Evolutionary conservation across 2,113 vertebrate species (phyloP).

Genomic region (Aptenodytes forsteri): DNA sequence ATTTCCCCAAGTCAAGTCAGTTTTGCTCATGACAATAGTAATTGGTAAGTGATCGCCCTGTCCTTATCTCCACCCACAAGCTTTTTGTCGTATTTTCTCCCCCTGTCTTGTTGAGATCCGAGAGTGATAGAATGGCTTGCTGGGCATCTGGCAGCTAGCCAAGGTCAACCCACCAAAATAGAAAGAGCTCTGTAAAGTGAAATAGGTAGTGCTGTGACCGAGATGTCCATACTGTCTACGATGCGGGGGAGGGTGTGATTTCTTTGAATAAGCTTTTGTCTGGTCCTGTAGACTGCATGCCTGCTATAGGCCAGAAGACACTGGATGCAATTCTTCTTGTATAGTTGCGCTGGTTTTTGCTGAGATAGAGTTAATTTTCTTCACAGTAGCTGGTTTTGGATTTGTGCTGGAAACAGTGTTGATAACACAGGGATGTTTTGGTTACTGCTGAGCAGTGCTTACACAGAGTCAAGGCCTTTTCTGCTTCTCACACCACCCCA

Average conservation of each 20-base stretch:
- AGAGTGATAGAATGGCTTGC: neutral
- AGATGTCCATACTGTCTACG: neutral
- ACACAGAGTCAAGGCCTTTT: neutral
- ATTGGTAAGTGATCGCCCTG: neutral
- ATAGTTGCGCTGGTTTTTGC: neutral
- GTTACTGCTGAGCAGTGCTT: neutral
- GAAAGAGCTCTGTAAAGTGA: neutral
- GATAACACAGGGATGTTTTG: neutral
- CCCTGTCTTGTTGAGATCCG: neutral
- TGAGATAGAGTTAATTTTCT: neutral
- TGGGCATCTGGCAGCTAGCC: neutral
- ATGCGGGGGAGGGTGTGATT: no score
- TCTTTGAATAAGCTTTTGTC: neutral
- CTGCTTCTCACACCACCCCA: neutral
- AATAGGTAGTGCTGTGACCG: neutral
- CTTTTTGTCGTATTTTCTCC: rapidly evolving
- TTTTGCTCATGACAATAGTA: neutral
- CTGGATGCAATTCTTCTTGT: neutral
- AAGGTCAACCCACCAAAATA: neutral
- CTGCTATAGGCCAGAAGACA: neutral
- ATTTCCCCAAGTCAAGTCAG: neutral
- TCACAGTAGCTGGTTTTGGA: neutral
- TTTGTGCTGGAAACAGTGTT: neutral
- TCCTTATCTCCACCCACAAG: neutral
- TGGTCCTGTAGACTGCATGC: neutral